Percentiles rank a stretch among this genome's conserved stretches.
These are phyloP conservation scores for Paramisgurnus dabryanus DNA, from an alignment of 2,113 vertebrate species.

Conservation along the genomic window DNA sequence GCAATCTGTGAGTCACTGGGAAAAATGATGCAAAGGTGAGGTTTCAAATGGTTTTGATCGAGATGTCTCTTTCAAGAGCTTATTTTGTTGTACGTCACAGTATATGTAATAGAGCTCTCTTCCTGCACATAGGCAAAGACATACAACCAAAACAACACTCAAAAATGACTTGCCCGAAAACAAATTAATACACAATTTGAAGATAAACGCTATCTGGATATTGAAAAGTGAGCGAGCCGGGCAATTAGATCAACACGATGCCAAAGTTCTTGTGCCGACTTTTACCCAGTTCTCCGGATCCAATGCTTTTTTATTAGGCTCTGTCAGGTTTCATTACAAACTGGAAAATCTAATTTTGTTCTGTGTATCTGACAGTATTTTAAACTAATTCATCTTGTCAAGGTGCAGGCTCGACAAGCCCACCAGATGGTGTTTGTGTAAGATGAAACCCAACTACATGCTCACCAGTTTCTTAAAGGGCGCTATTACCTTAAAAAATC, in stretches of 20 bases:
- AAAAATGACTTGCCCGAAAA: slow-evolving; percentile 63
- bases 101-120: slow-evolving; percentile 58
- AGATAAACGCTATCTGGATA: slow-evolving; percentile 56
- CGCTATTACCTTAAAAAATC: slow-evolving; percentile 31
- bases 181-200: slow-evolving; percentile 62
- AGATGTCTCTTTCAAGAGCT: slow-evolving; percentile 62
- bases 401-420: slow-evolving; percentile 65
- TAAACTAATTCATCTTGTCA: slow-evolving; percentile 72
- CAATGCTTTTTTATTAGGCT: slow-evolving; percentile 70
- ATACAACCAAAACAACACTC: slow-evolving; percentile 56
- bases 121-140: slow-evolving; percentile 62
- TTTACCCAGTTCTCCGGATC: slow-evolving; percentile 59
- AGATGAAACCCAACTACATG: slow-evolving; percentile 59
- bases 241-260: slow-evolving; percentile 56
- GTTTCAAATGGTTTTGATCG: slow-evolving; percentile 62
- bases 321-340: slow-evolving; percentile 73
- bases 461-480: slow-evolving; percentile 51
- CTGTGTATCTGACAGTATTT: slow-evolving; percentile 71
- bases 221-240: slow-evolving; percentile 54
- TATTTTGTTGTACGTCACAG: slow-evolving; percentile 66
- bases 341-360: slow-evolving; percentile 69
- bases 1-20: slow-evolving; percentile 45
- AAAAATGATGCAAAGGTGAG: slow-evolving; percentile 56
- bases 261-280: slow-evolving; percentile 54
- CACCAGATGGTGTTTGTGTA: slow-evolving; percentile 75